Percentiles rank a stretch among this genome's conserved stretches.
These are phyloP conservation scores for Spondyliosoma cantharus DNA, from an alignment of 2,797 vertebrate species.

Conservation along the genomic window DNA sequence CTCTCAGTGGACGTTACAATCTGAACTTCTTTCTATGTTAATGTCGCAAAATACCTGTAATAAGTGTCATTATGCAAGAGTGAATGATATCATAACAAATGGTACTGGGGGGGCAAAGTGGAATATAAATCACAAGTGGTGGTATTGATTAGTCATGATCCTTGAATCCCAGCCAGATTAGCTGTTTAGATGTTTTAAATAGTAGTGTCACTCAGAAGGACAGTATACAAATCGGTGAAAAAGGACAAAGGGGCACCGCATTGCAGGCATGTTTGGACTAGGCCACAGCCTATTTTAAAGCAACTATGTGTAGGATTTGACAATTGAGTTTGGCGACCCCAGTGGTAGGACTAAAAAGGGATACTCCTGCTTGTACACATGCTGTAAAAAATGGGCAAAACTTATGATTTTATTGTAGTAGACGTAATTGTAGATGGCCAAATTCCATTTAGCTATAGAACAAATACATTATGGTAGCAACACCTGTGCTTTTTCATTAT, in stretches of 20 bases:
- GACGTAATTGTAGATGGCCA: too few species aligned
- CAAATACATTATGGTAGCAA: not conserved
- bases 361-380: not conserved
- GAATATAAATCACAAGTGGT: not conserved
- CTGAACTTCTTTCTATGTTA: not conserved
- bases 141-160: not conserved
- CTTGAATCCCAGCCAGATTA: not conserved
- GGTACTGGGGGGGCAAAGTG: not conserved
- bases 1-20: not conserved
- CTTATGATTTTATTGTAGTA: not conserved
- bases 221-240: too few species aligned
- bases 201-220: not conserved
- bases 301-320: not conserved
- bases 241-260: too few species aligned
- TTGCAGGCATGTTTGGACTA: not conserved
- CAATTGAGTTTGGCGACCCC: not conserved
- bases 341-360: not conserved
- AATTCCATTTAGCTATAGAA: not conserved
- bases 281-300: slow-evolving; percentile 2
- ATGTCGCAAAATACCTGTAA: too few species aligned
- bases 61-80: too few species aligned
- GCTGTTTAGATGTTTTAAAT: not conserved
- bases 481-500: not conserved
- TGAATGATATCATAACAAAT: too few species aligned
- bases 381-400: not conserved